Evolutionary conservation across 2,113 vertebrate genomes (phyloP).

Genomic region (Sorex fumeus): DNA sequence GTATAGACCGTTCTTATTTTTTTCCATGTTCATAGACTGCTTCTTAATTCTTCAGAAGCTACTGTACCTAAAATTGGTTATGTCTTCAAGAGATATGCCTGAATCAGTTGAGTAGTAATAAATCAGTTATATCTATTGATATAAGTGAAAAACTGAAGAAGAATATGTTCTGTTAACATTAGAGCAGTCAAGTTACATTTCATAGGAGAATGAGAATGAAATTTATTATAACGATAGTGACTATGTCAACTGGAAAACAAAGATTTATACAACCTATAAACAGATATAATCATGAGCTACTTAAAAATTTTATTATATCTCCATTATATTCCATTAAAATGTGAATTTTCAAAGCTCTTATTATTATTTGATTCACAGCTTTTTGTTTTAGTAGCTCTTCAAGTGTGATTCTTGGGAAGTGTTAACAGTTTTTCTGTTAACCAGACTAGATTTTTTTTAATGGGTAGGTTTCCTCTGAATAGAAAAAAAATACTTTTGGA

Average conservation of each 20-base stretch:
- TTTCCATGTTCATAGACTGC: neutral
- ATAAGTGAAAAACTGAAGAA: constrained; percentile 18
- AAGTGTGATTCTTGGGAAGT: constrained; percentile 8
- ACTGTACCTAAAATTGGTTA: constrained; percentile 36
- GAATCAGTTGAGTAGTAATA: neutral
- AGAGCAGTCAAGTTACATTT: neutral
- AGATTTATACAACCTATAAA: constrained; percentile 14
- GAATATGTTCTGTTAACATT: constrained; percentile 10
- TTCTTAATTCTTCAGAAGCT: constrained; percentile 1
- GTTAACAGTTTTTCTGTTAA: neutral
- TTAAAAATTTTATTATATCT: neutral
- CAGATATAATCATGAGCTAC: neutral
- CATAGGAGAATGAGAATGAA: constrained; percentile 36
- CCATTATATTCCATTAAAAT: constrained; percentile 27
- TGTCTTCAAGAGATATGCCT: neutral
- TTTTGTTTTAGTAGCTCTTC: constrained; percentile 29
- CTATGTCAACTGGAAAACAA: neutral
- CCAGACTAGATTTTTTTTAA: neutral
- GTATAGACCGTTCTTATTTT: neutral
- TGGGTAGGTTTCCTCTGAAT: neutral
- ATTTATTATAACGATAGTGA: neutral
- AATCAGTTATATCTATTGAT: constrained; percentile 1
- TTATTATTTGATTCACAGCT: neutral
- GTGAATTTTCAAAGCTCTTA: constrained; percentile 28
- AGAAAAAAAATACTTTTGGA: constrained; percentile 5